Conservation (phyloP, 1,140 invertebrate species). For the Helicoverpa zea region DNA sequence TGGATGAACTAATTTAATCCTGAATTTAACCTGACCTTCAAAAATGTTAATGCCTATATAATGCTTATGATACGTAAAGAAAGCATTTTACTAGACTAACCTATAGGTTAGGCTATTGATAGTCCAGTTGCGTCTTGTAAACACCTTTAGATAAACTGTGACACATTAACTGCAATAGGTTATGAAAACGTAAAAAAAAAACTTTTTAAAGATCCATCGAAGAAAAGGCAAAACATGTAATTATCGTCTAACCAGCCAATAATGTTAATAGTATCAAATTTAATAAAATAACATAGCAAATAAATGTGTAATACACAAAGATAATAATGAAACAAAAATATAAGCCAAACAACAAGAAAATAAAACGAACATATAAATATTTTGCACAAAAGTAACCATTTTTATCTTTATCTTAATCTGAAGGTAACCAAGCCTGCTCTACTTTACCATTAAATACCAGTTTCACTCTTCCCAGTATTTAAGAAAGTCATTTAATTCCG, state of each 20-base stretch:
- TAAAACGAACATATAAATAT: neutral
- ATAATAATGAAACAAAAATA: neutral
- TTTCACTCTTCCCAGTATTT: neutral
- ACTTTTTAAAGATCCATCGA: neutral
- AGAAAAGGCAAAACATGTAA: neutral
- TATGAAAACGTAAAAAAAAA: neutral
- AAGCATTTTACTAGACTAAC: neutral
- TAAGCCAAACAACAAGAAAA: neutral
- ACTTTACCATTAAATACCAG: conserved; percentile 12
- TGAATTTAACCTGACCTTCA: no score
- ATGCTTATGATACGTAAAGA: neutral
- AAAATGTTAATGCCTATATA: neutral
- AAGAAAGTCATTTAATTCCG: conserved; percentile 17
- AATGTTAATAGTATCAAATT: no score
- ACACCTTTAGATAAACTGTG: neutral
- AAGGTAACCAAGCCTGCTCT: neutral
- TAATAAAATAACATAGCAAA: no score
- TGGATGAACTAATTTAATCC: no score
- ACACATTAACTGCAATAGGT: neutral
- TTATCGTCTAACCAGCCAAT: no score
- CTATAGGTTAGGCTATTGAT: neutral
- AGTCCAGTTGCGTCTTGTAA: neutral
- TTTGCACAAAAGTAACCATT: neutral
- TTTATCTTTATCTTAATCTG: conserved; percentile 14
- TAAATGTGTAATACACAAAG: neutral